Evolutionary conservation across 1,140 invertebrate genomes (phyloP).

Genomic region (Aphelenchoides fujianensis): DNA sequence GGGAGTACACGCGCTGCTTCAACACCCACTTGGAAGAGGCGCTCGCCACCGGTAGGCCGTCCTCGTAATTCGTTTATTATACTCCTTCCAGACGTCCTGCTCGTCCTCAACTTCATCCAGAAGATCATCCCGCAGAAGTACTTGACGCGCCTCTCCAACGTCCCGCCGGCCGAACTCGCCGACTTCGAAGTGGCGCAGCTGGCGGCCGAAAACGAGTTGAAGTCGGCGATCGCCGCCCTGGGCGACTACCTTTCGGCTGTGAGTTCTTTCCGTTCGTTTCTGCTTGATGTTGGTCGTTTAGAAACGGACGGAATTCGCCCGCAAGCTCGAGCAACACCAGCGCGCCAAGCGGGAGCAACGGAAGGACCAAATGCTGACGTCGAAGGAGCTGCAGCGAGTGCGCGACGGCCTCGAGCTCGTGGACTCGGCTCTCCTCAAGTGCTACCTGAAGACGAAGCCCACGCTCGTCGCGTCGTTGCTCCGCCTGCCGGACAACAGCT

Average conservation of each 20-base stretch:
- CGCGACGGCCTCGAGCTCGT: constrained; percentile 63
- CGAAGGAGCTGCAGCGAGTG: constrained; percentile 31
- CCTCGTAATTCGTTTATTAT: background rate
- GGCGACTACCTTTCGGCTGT: constrained; percentile 37
- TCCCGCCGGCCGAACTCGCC: constrained; percentile 24
- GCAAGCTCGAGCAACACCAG: constrained; percentile 11
- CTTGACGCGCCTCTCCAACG: constrained; percentile 21
- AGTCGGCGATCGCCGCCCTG: constrained; percentile 36
- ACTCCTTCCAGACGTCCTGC: constrained; percentile 34
- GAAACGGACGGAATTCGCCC: constrained; percentile 38
- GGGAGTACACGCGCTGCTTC: constrained; percentile 43
- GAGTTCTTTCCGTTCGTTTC: background rate
- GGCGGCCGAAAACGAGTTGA: constrained; percentile 34
- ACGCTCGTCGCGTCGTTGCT: constrained; percentile 83
- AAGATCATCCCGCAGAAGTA: constrained; percentile 43
- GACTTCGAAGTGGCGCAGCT: constrained; percentile 22
- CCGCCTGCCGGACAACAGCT: constrained; percentile 80
- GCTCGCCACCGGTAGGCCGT: constrained; percentile 34
- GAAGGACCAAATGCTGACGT: constrained; percentile 32
- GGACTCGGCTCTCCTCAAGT: constrained; percentile 69
- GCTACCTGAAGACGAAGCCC: constrained; percentile 75
- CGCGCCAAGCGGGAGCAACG: constrained; percentile 24
- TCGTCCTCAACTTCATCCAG: constrained; percentile 42
- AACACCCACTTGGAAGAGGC: constrained; percentile 33
- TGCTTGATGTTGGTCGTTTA: constrained; percentile 19